Conservation (phyloP, 2,113 vertebrate species). For the Isichthys henryi region DNA sequence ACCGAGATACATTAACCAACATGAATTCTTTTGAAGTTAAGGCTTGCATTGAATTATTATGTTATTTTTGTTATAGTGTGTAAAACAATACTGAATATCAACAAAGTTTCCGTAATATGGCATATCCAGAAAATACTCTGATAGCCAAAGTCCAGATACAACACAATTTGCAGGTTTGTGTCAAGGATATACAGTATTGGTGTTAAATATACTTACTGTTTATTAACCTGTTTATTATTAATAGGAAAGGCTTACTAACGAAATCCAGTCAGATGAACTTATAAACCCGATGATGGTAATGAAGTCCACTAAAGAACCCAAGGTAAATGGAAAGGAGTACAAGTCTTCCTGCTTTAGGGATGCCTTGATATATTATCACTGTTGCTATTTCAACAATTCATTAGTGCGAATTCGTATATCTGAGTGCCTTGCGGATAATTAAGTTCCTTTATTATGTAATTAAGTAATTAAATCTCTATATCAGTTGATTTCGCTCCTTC, state of each 20-base stretch:
- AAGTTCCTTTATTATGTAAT: neutral
- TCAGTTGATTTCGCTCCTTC: neutral
- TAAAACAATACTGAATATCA: neutral
- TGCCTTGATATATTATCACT: neutral
- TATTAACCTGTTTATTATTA: neutral
- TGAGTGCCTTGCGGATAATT: neutral
- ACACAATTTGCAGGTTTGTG: neutral
- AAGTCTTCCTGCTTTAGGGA: neutral
- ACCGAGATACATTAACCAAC: neutral
- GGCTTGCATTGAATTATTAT: neutral
- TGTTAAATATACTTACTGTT: neutral
- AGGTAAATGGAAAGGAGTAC: neutral
- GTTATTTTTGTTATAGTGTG: neutral
- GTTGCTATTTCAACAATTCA: neutral
- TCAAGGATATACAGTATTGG: neutral
- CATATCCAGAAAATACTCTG: neutral
- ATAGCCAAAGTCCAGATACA: no score
- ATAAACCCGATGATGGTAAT: neutral
- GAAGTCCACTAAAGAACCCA: neutral
- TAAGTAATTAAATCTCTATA: neutral
- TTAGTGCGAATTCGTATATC: neutral
- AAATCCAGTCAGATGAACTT: neutral
- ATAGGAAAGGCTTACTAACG: neutral
- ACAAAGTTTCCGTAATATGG: neutral
- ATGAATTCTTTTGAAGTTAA: neutral